Percentiles rank a stretch among this genome's conserved stretches.
phyloP scores from a whole-genome alignment of 2,113 vertebrate genomes.

The Bombycilla garrulus region DNA sequence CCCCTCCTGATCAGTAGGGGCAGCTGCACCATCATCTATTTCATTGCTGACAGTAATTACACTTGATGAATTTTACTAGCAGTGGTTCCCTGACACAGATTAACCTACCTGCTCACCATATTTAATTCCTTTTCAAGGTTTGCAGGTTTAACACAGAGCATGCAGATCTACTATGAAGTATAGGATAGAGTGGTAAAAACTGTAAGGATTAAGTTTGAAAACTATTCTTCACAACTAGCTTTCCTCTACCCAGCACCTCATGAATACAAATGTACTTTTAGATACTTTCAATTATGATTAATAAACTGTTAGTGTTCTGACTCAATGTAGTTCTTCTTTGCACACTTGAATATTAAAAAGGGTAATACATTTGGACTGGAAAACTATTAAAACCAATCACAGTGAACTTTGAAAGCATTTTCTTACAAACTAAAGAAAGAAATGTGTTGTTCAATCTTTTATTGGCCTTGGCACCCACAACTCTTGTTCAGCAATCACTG shows the following conservation, averaged over 20 bases:
- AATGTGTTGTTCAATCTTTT: fast-evolving
- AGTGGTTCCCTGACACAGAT: neutral
- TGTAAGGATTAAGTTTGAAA: neutral
- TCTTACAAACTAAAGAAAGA: neutral
- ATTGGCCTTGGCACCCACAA: neutral
- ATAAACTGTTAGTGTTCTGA: neutral
- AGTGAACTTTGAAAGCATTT: neutral
- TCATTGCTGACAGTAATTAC: constrained; percentile 1
- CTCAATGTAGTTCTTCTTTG: neutral
- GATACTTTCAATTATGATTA: neutral
- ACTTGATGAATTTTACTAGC: constrained; percentile 1
- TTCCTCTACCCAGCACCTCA: neutral
- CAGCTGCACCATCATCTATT: neutral
- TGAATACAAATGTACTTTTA: neutral
- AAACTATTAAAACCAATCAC: neutral
- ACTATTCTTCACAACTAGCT: neutral
- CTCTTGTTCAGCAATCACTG: neutral
- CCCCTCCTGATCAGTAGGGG: neutral
- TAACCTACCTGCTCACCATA: neutral
- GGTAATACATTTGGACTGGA: neutral
- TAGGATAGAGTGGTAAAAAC: neutral
- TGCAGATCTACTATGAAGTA: neutral
- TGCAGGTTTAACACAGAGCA: neutral
- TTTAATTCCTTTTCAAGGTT: neutral
- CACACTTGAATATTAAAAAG: neutral